These are phyloP conservation scores for Venusia cambrica DNA, from an alignment of 2,888 invertebrate genomes.

Conservation along the genomic window DNA sequence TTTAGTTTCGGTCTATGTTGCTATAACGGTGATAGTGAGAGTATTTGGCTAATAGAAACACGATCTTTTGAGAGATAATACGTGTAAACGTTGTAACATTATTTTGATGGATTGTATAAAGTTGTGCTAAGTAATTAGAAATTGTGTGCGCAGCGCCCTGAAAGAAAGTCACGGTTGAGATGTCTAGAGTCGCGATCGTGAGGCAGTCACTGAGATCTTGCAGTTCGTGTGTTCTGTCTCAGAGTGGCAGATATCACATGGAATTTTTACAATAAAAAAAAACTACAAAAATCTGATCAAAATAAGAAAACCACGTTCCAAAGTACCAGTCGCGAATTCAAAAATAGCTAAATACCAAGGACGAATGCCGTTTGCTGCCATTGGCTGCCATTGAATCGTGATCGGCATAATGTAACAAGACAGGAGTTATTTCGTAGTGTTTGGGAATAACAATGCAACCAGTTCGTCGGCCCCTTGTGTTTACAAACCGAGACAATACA, in stretches of 20 bases:
- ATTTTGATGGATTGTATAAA: constrained; percentile 33
- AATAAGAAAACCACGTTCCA: constrained; percentile 1
- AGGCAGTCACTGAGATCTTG: constrained; percentile 33
- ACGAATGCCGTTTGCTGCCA: constrained; percentile 56
- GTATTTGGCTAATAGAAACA: constrained; percentile 24
- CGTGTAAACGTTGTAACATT: constrained; percentile 21
- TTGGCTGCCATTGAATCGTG: constrained; percentile 60
- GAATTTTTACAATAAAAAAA: too few species aligned
- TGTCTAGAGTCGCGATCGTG: constrained; percentile 45
- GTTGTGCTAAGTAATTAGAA: constrained; percentile 59
- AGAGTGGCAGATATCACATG: constrained; percentile 9
- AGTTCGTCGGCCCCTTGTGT: constrained; percentile 70
- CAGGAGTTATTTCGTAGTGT: constrained; percentile 57
- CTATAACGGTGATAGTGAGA: constrained; percentile 21
- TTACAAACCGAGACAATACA: constrained; percentile 56
- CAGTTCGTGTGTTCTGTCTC: constrained; percentile 14
- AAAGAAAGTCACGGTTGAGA: constrained; percentile 71
- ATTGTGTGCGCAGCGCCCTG: constrained; percentile 56
- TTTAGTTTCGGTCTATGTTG: constrained; percentile 11
- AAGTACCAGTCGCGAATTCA: constrained; percentile 16
- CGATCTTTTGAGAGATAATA: constrained; percentile 30
- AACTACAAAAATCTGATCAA: too few species aligned
- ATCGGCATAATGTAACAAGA: constrained; percentile 58
- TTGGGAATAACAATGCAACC: constrained; percentile 70
- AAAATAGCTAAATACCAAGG: constrained; percentile 44